Evolutionary conservation across 2,113 vertebrate species (phyloP).

Genomic region (Hirundichthys speculiger): DNA sequence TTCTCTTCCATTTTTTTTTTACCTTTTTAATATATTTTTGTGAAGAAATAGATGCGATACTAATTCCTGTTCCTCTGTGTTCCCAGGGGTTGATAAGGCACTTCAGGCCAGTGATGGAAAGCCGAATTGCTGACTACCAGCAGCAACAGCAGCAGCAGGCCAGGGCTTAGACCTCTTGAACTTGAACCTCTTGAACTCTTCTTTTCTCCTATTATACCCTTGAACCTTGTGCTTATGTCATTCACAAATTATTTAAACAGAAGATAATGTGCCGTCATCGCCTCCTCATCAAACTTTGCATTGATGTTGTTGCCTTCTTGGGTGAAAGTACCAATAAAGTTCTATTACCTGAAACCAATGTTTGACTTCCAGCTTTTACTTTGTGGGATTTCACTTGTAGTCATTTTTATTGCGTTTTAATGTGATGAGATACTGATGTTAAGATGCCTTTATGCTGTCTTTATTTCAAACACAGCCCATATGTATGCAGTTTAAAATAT

Average conservation of each 20-base stretch:
- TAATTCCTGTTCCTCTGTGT: conserved; percentile 2
- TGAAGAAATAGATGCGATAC: not conserved
- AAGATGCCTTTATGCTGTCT: not conserved
- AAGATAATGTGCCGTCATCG: conserved; percentile 35
- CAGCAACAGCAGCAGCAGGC: conserved; percentile 76
- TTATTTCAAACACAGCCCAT: not conserved
- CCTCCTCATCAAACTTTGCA: conserved; percentile 31
- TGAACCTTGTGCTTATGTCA: conserved; percentile 14
- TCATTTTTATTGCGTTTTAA: too few species aligned
- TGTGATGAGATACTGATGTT: too few species aligned
- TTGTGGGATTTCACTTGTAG: too few species aligned
- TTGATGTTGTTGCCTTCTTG: conserved; percentile 53
- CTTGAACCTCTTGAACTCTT: not conserved
- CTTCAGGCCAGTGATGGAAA: conserved; percentile 84
- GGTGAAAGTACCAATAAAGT: conserved; percentile 68
- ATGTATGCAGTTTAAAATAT: too few species aligned
- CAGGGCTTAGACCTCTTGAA: conserved; percentile 57
- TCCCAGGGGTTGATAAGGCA: conserved; percentile 82
- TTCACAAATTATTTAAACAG: conserved; percentile 72
- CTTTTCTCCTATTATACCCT: conserved; percentile 4
- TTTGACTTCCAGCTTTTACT: not conserved
- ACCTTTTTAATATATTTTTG: too few species aligned
- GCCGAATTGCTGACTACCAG: conserved; percentile 74
- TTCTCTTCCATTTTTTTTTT: too few species aligned
- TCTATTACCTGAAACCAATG: conserved; percentile 40